Evolutionary conservation across 2,113 vertebrate genomes (phyloP), one percentile per base, ranked within the genome.

Genomic region (Osmerus mordax): DNA sequence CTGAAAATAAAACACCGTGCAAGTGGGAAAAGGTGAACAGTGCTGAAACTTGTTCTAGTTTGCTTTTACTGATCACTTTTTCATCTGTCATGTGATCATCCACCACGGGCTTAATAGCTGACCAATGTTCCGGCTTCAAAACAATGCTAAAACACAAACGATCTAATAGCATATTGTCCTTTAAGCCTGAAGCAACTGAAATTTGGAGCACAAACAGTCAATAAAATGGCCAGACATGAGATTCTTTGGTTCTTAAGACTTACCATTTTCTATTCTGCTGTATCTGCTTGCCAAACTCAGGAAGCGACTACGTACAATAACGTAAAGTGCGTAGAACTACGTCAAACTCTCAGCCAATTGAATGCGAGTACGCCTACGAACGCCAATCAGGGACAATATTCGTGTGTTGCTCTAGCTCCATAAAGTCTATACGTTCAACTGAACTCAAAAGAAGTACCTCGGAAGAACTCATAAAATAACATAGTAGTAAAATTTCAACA

Each of bases 211-310:
- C 4, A 1, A 1, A 25, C 2, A 51, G 8, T 16, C 25, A 55
- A 6, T 12, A 11, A 71, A 71, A 23, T 11, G 1, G 11, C 41
- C 9, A 47, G 41, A 47, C 9, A 12, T 9, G 16, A 0, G 0
- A 76, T 83, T 65, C 7, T 19, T 70, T 19, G 1, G 63, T 75
- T 79, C 62, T 83, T 88, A 87, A 67, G 81, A 88, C 90, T 91
- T 80, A 92, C 90, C 90, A 92, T 92, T 78, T 89, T 91, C 73
- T 85, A 84, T 85, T 84, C 79, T 77, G 82, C 83, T 79, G 83
- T 73, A 71, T 67, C 64, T 84, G 68, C 73, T 56, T 60, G 56
- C 60, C 78, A 78, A 78, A 66, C 82, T 85, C 78, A 84, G 89
- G 90, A 89, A 90, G 89, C 76, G 73, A 75, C 81, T 80, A 67